phyloP scores from a whole-genome alignment of 2,797 vertebrate genomes.

The Champsocephalus esox region DNA sequence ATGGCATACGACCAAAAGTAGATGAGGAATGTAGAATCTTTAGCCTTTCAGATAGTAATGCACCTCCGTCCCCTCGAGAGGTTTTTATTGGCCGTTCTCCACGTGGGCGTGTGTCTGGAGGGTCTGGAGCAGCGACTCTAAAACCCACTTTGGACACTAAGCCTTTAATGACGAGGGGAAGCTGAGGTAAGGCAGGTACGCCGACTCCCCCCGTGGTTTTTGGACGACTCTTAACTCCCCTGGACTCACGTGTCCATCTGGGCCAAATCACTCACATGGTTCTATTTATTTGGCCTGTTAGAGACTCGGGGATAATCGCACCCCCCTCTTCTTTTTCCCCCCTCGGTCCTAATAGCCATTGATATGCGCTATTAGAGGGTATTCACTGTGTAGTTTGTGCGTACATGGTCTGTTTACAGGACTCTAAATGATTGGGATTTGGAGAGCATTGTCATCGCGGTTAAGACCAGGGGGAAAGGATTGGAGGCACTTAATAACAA shows the following conservation, averaged over 20 bases:
- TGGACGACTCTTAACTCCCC: conserved; percentile 67
- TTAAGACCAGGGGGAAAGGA: conserved; percentile 68
- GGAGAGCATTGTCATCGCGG: conserved; percentile 80
- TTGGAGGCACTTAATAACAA: conserved; percentile 75
- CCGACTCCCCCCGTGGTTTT: conserved; percentile 70
- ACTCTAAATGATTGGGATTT: conserved; percentile 80
- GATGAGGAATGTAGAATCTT: too few relatives aligned
- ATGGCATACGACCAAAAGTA: too few relatives aligned
- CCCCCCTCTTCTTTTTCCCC: conserved; percentile 39
- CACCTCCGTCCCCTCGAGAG: conserved; percentile 56
- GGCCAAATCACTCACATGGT: conserved; percentile 81
- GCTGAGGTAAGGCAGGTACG: conserved; percentile 78
- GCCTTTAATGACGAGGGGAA: conserved; percentile 78
- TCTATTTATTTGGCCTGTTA: conserved; percentile 83
- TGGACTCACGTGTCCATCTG: conserved; percentile 75
- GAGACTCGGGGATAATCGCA: conserved; percentile 77
- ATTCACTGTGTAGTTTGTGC: conserved; percentile 79
- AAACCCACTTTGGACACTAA: conserved; percentile 82
- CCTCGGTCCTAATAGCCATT: conserved; percentile 77
- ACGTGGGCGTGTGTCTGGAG: conserved; percentile 36
- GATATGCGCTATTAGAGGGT: conserved; percentile 83
- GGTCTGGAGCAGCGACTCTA: conserved; percentile 68
- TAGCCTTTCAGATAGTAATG: not conserved
- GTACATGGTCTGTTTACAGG: conserved; percentile 80
- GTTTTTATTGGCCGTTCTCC: conserved; percentile 67